Conservation (phyloP, 2,113 vertebrate genomes). For the Aepyceros melampus region DNA sequence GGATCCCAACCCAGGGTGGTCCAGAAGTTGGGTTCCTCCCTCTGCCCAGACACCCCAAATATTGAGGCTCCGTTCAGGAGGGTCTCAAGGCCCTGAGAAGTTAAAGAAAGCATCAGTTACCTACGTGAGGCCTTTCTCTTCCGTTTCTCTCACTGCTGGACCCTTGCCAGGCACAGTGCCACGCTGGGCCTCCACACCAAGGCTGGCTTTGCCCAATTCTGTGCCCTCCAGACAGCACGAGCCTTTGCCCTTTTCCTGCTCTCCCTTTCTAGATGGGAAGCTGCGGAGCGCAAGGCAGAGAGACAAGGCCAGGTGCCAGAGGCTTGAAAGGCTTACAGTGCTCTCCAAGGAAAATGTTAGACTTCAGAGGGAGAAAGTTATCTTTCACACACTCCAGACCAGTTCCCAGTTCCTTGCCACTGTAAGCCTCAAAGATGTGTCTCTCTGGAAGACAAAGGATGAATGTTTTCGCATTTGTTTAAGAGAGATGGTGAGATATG, state of each 20-base stretch:
- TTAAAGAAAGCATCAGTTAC: not conserved
- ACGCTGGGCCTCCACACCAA: not conserved
- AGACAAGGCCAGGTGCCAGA: not conserved
- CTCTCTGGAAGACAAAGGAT: not conserved
- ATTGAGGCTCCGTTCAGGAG: not conserved
- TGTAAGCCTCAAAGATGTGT: not conserved
- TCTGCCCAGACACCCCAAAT: not conserved
- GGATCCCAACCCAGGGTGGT: not conserved
- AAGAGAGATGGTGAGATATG: not conserved
- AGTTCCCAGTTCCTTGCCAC: not conserved
- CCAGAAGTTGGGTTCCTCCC: not conserved
- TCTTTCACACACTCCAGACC: not conserved
- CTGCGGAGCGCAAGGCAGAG: not conserved
- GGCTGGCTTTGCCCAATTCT: not conserved
- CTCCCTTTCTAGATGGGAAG: not conserved
- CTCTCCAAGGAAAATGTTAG: constrained; percentile 1
- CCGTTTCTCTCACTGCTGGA: not conserved
- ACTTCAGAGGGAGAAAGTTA: not conserved
- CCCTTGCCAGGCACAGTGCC: not conserved
- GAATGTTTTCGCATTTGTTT: not conserved
- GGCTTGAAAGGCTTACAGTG: not conserved
- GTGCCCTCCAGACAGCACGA: not conserved
- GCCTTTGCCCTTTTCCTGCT: not conserved
- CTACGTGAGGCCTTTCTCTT: not conserved
- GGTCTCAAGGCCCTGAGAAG: not conserved